Conservation (phyloP, 2,888 invertebrate species). For the Ecliptopera silaceata region DNA sequence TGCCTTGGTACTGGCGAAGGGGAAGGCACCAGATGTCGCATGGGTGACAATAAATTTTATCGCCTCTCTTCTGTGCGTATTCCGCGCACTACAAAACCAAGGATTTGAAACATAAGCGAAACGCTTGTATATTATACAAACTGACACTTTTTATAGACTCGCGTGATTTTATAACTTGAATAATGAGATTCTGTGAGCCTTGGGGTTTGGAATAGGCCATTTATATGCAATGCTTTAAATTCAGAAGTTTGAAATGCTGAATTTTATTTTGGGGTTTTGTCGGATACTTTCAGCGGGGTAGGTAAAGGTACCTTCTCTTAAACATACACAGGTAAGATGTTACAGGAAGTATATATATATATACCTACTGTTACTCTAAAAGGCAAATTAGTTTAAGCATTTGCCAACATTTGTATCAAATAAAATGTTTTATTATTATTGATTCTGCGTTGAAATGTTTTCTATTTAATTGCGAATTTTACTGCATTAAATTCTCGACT, state of each 20-base stretch:
- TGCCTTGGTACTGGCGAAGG: constrained; percentile 40
- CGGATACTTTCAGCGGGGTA: background rate
- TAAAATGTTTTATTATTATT: no score
- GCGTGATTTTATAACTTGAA: constrained; percentile 41
- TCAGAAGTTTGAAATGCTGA: constrained; percentile 18
- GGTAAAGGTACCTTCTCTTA: no score
- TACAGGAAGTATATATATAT: no score
- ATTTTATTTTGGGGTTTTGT: constrained; percentile 2
- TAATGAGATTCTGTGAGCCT: constrained; percentile 30
- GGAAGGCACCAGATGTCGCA: constrained; percentile 79
- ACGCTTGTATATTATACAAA: constrained; percentile 66
- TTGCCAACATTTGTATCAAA: no score
- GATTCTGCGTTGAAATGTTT: no score
- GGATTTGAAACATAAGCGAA: constrained; percentile 73
- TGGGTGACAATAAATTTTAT: constrained; percentile 82
- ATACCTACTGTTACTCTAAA: no score
- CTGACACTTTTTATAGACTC: constrained; percentile 56
- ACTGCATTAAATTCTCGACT: constrained; percentile 18
- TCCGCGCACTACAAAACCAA: constrained; percentile 71
- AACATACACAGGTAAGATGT: no score
- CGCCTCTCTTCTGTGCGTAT: constrained; percentile 75
- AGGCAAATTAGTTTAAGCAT: no score
- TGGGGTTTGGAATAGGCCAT: constrained; percentile 26
- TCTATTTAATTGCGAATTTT: constrained; percentile 10
- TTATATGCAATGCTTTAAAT: constrained; percentile 31